phyloP scores from a whole-genome alignment of 2,797 vertebrate species.

The Phataginus tetradactyla region DNA sequence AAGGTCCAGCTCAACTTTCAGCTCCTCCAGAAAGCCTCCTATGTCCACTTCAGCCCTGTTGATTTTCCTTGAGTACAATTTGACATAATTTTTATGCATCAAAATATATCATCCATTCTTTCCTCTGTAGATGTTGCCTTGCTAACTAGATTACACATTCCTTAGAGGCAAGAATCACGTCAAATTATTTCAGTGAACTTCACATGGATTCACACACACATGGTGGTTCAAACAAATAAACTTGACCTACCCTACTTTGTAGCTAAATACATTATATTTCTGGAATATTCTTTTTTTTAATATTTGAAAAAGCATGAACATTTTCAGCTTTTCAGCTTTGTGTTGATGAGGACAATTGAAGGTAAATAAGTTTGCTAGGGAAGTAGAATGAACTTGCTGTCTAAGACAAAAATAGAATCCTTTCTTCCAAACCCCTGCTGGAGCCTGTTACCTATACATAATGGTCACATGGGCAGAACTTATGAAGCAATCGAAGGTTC shows the following conservation, averaged over 20 bases:
- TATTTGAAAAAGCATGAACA: neutral
- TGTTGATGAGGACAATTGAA: neutral
- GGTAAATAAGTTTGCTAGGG: neutral
- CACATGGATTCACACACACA: no score
- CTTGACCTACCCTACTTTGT: neutral
- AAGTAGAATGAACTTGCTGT: neutral
- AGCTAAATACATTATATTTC: neutral
- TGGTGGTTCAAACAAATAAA: neutral
- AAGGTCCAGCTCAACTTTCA: neutral
- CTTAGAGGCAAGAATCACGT: neutral
- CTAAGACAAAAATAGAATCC: slow-evolving; percentile 45
- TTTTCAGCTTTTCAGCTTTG: neutral
- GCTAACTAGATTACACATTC: neutral
- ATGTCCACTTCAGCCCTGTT: rapidly evolving
- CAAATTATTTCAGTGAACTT: neutral
- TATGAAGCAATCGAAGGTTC: neutral
- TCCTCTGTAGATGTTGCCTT: neutral
- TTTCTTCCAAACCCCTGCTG: neutral
- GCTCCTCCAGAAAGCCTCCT: neutral
- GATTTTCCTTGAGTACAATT: neutral
- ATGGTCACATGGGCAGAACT: slow-evolving; percentile 56
- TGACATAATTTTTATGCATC: neutral
- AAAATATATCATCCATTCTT: neutral
- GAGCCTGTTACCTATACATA: neutral
- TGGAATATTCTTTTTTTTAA: neutral